Base-by-base conservation (phyloP, 2,113 vertebrate genomes). In the Malurus alboscapulatus region DNA sequence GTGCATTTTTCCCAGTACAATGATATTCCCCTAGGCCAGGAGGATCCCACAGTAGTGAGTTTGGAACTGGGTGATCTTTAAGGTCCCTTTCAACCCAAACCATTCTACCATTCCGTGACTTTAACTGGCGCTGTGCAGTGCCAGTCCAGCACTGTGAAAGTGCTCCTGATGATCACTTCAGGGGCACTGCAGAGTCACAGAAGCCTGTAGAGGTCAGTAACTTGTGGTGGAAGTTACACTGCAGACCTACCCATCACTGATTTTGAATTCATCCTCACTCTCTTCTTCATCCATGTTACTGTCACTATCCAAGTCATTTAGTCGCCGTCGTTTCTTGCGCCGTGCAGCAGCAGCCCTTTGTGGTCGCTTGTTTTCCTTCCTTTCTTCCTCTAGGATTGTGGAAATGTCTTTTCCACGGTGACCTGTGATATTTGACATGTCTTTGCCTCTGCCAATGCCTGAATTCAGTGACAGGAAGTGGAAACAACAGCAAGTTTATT, bases 281-380 rank as follows among this genome's bases (percentile, higher is more conserved):
- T 99, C 99, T 8, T 98, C 99, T 68, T 99, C 98, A 12, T 99
- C 98, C 44, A 98, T 96, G 3, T 99, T 99, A 95, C 99, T 99
- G 94, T 99, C 99, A 12, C 99, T 99, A 86, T 99, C 99, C 87
- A 99, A 96, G 95, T 99, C 99, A 4, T 99, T 99, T 6, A 99
- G 98, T 81, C 99, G 97, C 96, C 99, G 97, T 90, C 98, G 98
- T 97, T 99, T 99, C 98, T 97, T 99, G 45, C 98, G 97, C 2
- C 98, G 97, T 2, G 95, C 96, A 30, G 96, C 94, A 73, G 84
- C 97, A 57, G 98, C 97, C 89, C 98, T 98, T 79, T 98, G 96
- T 30, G 98, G 98, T 58, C 97, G 98, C 65, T 98, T 98, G 87
- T 97, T 98, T 94, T 98, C 98, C 82, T 98, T 99, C 62, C 98